Conservation (phyloP, 1,140 invertebrate species). For the Xylocopa sonorina region DNA sequence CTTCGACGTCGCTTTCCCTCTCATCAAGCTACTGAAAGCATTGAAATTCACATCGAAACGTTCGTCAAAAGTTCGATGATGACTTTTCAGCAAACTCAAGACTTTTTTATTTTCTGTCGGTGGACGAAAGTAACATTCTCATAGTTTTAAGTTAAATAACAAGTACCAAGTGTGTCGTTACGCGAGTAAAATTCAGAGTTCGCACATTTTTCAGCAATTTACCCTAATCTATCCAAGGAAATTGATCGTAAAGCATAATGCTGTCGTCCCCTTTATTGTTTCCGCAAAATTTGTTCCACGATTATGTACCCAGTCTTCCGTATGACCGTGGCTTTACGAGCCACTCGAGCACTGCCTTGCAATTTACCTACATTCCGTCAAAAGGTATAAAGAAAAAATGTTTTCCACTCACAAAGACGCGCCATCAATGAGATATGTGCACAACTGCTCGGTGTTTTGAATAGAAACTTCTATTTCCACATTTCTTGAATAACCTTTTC, state of each 20-base stretch:
- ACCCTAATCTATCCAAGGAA: neutral
- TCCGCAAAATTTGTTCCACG: conserved; percentile 24
- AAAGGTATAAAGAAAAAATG: conserved; percentile 22
- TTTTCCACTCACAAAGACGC: neutral
- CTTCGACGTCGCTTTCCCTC: too few relatives aligned
- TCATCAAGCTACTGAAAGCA: too few relatives aligned
- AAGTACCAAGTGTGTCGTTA: too few relatives aligned
- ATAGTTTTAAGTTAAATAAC: too few relatives aligned
- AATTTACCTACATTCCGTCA: conserved; percentile 33
- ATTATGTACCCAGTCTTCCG: conserved; percentile 28
- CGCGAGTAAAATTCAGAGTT: too few relatives aligned
- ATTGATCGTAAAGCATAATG: neutral
- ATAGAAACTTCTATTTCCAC: neutral
- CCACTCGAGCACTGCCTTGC: neutral
- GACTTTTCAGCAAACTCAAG: too few relatives aligned
- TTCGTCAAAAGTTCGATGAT: neutral
- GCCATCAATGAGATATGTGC: neutral
- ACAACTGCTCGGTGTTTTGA: neutral
- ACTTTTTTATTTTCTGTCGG: too few relatives aligned
- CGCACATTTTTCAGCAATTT: conserved; percentile 3
- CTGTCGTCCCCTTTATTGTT: conserved; percentile 11
- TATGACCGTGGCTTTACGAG: conserved; percentile 22
- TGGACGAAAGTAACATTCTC: too few relatives aligned
- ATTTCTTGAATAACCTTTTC: too few relatives aligned
- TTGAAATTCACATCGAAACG: too few relatives aligned